Base-by-base conservation (phyloP, 1,140 invertebrate species). In the Ips typographus region DNA sequence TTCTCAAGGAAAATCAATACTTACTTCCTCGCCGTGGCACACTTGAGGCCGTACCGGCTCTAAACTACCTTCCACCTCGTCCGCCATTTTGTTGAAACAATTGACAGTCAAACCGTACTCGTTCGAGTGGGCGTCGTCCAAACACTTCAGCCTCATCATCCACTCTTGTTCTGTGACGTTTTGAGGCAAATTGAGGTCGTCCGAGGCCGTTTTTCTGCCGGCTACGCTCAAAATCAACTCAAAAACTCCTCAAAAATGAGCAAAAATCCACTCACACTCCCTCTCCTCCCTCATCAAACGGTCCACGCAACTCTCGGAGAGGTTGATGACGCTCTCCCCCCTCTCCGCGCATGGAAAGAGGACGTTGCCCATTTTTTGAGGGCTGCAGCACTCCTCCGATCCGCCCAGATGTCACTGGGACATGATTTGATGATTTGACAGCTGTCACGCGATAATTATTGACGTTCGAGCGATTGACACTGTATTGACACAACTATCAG, bases 121-220 rank as follows among this genome's bases (percentile, higher is more conserved):
- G 58, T 82, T 79, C 0, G 82, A 80, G 69, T 84, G 83, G 6
- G 70, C 77, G 38, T 82, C 79, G 55, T 84, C 82, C 68, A 83
- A 72, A 49, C 77, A 79, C 60, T 78, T 79, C 2, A 84, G 75
- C 65, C 81, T 82, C 51, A 82, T 80, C 57, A 80, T 81, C 73
- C 78, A 80, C 57, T 73, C 61, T 59, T 65, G 59, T 58, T 70
- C 68, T 3, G 39, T 8, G 1, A 60, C 1, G 44, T 65, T 39
- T 58, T 44, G 40, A 3, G 56, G 40, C 36, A 59, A 52, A 38
- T 65, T 53, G 5, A 64, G 43, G 57, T 62, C 56, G 42, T 57
- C 52, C 40, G 5, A 56, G 2, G 44, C 5, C 8, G 41, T n/a
- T 47, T 57, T 57, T 6, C 39, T 56, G 1, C 38, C 55, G 6